These are phyloP conservation scores for Noctua fimbriata DNA, from an alignment of 2,888 invertebrate species.

Conservation along the genomic window DNA sequence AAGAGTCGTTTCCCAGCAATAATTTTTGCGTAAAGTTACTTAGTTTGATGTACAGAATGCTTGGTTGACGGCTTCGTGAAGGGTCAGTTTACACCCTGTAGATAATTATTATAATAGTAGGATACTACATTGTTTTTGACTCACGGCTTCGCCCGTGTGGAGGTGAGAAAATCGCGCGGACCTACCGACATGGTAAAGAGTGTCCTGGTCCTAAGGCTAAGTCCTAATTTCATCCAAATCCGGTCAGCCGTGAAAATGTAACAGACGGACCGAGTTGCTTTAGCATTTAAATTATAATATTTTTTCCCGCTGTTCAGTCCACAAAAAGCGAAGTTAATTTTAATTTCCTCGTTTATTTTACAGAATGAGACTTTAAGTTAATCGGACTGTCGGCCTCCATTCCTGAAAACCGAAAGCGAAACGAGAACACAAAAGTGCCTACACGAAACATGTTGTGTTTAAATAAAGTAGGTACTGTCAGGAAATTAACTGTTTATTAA, in stretches of 20 bases:
- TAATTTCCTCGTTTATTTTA: slow-evolving; percentile 49
- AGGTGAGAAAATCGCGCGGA: not conserved
- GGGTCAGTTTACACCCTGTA: too few species aligned
- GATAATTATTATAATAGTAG: not conserved
- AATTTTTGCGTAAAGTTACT: too few species aligned
- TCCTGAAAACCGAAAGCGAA: slow-evolving; percentile 22
- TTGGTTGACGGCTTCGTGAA: too few species aligned
- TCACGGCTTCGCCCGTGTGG: not conserved
- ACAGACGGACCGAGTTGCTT: not conserved
- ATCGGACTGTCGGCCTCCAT: slow-evolving; percentile 24
- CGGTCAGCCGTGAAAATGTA: too few species aligned
- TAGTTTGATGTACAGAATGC: too few species aligned
- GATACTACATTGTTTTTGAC: not conserved
- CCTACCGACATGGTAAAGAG: not conserved
- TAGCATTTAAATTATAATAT: not conserved
- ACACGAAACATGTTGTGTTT: slow-evolving; percentile 6
- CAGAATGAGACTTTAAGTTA: slow-evolving; percentile 45
- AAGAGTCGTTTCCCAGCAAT: too few species aligned
- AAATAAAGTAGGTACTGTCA: not conserved
- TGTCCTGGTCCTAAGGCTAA: not conserved
- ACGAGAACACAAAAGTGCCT: slow-evolving; percentile 20
- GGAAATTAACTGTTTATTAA: not conserved
- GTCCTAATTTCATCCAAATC: too few species aligned
- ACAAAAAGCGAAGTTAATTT: slow-evolving; percentile 45
- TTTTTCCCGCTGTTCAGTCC: not conserved